Percentiles rank a stretch among this genome's conserved stretches.
Evolutionary conservation across 2,888 invertebrate species (phyloP).

Genomic region (Xanthorhoe spadicearia): DNA sequence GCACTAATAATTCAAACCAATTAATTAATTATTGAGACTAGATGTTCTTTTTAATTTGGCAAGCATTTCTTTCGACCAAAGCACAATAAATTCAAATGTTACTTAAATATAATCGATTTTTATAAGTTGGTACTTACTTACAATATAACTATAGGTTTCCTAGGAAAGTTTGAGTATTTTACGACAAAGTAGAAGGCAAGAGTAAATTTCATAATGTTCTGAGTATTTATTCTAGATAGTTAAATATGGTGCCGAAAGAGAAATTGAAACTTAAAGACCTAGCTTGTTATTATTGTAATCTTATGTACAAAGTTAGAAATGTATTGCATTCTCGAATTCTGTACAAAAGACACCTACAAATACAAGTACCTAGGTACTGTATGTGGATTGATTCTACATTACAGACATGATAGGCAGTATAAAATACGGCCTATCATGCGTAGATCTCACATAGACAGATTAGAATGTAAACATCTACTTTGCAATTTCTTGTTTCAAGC

Average conservation of each 20-base stretch:
- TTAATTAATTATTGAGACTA: constrained; percentile 4
- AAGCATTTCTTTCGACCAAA: not conserved
- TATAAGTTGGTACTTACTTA: not conserved
- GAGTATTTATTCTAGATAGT: not conserved
- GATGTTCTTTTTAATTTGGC: constrained; percentile 2
- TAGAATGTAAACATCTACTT: no score
- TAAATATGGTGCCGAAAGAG: no score
- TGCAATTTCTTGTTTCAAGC: no score
- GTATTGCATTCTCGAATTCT: no score
- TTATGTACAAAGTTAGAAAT: no score
- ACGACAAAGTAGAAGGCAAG: not conserved
- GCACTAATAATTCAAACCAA: constrained; percentile 9
- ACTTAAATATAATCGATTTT: not conserved
- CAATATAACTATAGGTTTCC: no score
- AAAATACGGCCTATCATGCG: not conserved
- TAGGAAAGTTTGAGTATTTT: not conserved
- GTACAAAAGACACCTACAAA: no score
- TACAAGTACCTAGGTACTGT: not conserved
- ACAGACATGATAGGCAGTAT: no score
- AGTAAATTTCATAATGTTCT: not conserved
- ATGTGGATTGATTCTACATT: no score
- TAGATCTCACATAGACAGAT: no score
- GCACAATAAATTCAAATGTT: not conserved
- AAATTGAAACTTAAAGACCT: no score
- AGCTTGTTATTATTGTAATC: no score